Percentiles rank a stretch among this genome's conserved stretches.
Conservation (phyloP, 2,113 vertebrate genomes). For the Platysternon megacephalum region DNA sequence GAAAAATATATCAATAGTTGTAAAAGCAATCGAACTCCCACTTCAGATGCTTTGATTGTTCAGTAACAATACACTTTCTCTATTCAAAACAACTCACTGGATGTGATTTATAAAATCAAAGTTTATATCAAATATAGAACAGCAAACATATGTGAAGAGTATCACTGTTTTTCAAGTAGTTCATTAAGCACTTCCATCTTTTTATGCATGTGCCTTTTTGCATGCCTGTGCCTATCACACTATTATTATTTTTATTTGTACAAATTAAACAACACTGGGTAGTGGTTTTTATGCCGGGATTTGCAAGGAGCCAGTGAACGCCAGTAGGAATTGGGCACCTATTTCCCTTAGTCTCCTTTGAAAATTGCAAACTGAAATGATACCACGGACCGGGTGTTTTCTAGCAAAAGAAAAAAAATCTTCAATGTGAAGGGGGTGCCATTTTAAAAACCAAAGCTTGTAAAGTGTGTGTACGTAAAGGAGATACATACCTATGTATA, state of each 20-base stretch:
- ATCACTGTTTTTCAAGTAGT: rapidly evolving
- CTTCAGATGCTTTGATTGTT: not conserved
- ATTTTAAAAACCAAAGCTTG: not conserved
- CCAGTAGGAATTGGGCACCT: not conserved
- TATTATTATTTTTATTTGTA: not conserved
- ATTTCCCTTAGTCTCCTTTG: not conserved
- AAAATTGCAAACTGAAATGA: not conserved
- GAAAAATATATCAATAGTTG: not conserved
- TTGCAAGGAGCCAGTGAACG: not conserved
- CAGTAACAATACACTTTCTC: not conserved
- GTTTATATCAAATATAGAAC: not conserved
- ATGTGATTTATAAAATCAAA: not conserved
- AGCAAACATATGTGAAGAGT: not conserved
- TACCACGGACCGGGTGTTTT: not conserved
- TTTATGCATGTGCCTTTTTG: rapidly evolving
- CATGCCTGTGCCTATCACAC: not conserved
- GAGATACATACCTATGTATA: not conserved
- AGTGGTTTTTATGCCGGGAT: not conserved
- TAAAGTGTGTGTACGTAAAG: not conserved
- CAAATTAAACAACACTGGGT: not conserved
- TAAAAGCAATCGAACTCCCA: not conserved
- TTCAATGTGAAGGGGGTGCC: not conserved
- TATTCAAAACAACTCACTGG: not conserved
- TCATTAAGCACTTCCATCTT: not conserved
- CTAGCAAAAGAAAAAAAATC: not conserved